Evolutionary conservation across 2,113 vertebrate genomes (phyloP).

Genomic region (Pseudorhombus dupliciocellatus): DNA sequence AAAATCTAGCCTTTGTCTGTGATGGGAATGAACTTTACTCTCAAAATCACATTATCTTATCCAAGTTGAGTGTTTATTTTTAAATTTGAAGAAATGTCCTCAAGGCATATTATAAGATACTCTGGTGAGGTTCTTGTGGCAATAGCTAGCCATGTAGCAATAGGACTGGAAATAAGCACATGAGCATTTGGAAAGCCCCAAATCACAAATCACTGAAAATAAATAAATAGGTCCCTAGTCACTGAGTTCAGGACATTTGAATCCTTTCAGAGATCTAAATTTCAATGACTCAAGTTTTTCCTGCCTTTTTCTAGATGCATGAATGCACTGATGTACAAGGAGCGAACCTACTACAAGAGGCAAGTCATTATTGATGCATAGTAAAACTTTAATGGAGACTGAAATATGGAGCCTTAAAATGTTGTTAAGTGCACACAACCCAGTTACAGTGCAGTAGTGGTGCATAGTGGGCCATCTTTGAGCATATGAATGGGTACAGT

Average conservation of each 20-base stretch:
- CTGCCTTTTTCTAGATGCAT: neutral
- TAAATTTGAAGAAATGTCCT: neutral
- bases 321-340: neutral
- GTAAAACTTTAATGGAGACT: constrained; percentile 36
- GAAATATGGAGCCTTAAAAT: constrained; percentile 14
- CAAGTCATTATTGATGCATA: constrained; percentile 26
- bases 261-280: neutral
- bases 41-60: neutral
- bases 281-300: neutral
- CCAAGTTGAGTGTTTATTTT: too few relatives aligned
- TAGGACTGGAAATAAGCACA: neutral
- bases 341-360: neutral
- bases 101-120: neutral
- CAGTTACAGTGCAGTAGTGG: neutral
- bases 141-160: too few relatives aligned
- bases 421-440: constrained; percentile 4
- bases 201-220: neutral
- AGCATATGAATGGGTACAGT: constrained; percentile 15
- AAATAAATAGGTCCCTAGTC: neutral
- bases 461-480: neutral
- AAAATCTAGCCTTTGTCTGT: too few relatives aligned
- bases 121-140: too few relatives aligned
- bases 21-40: neutral
- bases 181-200: neutral
- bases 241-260: neutral